Evolutionary conservation across 1,140 invertebrate species (phyloP).

Genomic region (Drosophila pectinifera): DNA sequence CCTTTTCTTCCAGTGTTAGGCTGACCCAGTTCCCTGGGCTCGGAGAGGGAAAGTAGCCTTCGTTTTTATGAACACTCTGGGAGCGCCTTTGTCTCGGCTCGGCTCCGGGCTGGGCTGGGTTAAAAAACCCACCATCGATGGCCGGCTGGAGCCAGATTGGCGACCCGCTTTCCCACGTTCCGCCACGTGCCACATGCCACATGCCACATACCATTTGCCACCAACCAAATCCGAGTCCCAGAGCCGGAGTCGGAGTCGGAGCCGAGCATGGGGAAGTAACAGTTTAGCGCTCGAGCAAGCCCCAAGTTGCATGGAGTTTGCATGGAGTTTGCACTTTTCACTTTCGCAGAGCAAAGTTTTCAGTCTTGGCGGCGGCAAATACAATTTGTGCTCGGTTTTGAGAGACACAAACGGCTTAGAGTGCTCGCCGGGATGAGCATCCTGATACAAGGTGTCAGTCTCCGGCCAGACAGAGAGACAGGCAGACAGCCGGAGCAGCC

Average conservation of each 20-base stretch:
- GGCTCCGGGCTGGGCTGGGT: slow-evolving; percentile 56
- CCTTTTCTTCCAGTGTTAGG: slow-evolving; percentile 10
- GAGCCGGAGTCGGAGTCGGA: neutral
- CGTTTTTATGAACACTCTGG: slow-evolving; percentile 76
- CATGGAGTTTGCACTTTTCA: slow-evolving; percentile 62
- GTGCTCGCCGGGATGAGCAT: slow-evolving; percentile 46
- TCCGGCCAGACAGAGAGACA: slow-evolving; percentile 5
- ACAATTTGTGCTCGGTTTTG: slow-evolving; percentile 60
- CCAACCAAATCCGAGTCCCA: slow-evolving; percentile 9
- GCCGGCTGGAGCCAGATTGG: slow-evolving; percentile 64
- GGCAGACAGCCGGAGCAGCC: neutral
- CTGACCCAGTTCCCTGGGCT: slow-evolving; percentile 61
- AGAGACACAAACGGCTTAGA: slow-evolving; percentile 53
- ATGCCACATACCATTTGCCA: slow-evolving; percentile 11
- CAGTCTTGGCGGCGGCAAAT: slow-evolving; percentile 59
- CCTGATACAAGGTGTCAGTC: slow-evolving; percentile 48
- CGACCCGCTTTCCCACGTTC: slow-evolving; percentile 33
- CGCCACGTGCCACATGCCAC: neutral
- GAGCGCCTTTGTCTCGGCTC: slow-evolving; percentile 74
- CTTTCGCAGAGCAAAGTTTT: slow-evolving; percentile 56
- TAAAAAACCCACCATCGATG: slow-evolving; percentile 60
- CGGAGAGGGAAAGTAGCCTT: slow-evolving; percentile 17
- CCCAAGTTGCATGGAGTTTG: slow-evolving; percentile 70
- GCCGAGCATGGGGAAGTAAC: slow-evolving; percentile 75
- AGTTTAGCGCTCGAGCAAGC: slow-evolving; percentile 81